phyloP scores from a whole-genome alignment of 2,888 invertebrate species.

The Asteroscopus sphinx region DNA sequence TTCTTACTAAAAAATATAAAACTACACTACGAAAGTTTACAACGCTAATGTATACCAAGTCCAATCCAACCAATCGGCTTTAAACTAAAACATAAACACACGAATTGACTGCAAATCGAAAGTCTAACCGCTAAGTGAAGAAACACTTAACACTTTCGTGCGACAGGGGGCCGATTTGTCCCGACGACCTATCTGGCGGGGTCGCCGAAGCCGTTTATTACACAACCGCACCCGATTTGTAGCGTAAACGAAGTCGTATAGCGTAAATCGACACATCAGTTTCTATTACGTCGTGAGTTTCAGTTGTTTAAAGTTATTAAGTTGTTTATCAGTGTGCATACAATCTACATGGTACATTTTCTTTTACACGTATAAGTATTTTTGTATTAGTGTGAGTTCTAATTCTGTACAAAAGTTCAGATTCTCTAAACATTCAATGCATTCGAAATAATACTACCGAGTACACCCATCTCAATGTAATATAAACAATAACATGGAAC shows the following conservation, averaged over 20 bases:
- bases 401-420: too few species aligned
- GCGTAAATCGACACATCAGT: constrained; percentile 51
- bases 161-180: constrained; percentile 46
- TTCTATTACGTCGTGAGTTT: constrained; percentile 11
- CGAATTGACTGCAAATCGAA: constrained; percentile 21
- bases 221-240: constrained; percentile 63
- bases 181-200: constrained; percentile 30
- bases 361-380: too few species aligned
- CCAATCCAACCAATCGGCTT: background rate
- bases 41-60: background rate
- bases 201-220: constrained; percentile 57
- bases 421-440: too few species aligned
- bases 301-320: too few species aligned
- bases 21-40: too few species aligned
- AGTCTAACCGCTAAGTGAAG: constrained; percentile 21
- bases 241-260: constrained; percentile 61
- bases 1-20: too few species aligned
- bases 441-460: too few species aligned
- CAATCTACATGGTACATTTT: too few species aligned
- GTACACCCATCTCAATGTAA: too few species aligned
- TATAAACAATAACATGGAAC: too few species aligned
- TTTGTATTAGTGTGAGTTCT: too few species aligned
- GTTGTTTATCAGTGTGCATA: too few species aligned
- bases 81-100: constrained; percentile 17
- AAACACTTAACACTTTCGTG: constrained; percentile 29